A percentile compares a stretch with the other conserved stretches of the same genome.
phyloP scores from a whole-genome alignment of 2,888 invertebrate genomes.

The Ennomos fuscantarius region DNA sequence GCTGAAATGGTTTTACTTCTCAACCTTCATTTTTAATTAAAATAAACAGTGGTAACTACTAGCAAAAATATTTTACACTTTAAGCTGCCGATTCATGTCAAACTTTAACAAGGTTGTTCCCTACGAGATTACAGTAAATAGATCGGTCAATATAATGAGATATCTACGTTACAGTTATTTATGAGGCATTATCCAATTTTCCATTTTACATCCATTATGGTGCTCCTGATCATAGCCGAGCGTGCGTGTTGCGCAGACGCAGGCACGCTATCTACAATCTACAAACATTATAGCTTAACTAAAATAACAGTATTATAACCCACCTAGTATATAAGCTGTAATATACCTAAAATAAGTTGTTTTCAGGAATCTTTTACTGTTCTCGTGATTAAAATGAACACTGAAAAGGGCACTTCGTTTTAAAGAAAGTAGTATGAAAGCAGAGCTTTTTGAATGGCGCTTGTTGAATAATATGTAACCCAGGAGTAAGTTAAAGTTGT shows the following conservation, averaged over 20 bases:
- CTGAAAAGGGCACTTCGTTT: too few relatives aligned
- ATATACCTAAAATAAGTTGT: too few relatives aligned
- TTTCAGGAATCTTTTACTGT: too few relatives aligned
- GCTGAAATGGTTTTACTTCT: background rate
- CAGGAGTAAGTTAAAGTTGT: too few relatives aligned
- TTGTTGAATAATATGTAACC: too few relatives aligned
- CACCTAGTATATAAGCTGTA: background rate
- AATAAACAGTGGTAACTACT: background rate
- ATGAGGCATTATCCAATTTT: slow-evolving; percentile 73
- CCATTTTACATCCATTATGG: slow-evolving; percentile 63
- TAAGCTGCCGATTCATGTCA: background rate
- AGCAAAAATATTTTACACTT: slow-evolving; percentile 1
- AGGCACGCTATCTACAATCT: slow-evolving; percentile 58
- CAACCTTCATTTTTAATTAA: background rate
- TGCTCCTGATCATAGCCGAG: slow-evolving; percentile 47
- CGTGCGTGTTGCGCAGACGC: slow-evolving; percentile 56
- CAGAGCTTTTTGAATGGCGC: too few relatives aligned
- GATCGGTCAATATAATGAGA: slow-evolving; percentile 54
- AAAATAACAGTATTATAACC: slow-evolving; percentile 8
- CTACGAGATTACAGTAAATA: slow-evolving; percentile 49
- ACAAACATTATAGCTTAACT: slow-evolving; percentile 26
- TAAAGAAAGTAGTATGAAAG: too few relatives aligned
- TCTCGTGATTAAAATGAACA: too few relatives aligned
- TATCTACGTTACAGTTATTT: slow-evolving; percentile 56
- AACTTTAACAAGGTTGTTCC: slow-evolving; percentile 1